Percentiles rank a stretch among this genome's conserved stretches.
These are phyloP conservation scores for Lumbricus terrestris DNA, from an alignment of 2,888 invertebrate genomes.

Conservation along the genomic window DNA sequence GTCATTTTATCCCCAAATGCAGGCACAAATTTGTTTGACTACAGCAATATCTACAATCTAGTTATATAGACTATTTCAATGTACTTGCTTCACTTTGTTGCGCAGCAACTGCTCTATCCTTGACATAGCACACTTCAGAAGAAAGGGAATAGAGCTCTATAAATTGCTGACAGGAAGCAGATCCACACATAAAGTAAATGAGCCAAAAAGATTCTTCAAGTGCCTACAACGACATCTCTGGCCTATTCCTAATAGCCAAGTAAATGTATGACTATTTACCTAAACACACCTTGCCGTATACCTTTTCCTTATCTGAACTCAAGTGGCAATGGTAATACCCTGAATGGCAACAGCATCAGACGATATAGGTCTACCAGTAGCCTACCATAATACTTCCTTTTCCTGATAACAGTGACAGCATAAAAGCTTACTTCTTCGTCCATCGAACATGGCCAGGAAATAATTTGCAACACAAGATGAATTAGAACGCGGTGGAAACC, in stretches of 20 bases:
- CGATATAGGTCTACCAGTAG: too few species aligned
- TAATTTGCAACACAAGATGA: neutral
- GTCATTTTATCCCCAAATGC: neutral
- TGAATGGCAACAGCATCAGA: neutral
- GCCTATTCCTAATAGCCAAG: neutral
- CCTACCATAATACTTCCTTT: neutral
- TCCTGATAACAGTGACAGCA: slow-evolving; percentile 3
- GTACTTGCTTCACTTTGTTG: neutral
- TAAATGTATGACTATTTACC: neutral
- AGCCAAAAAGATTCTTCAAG: neutral
- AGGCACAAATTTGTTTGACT: neutral
- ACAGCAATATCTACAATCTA: neutral
- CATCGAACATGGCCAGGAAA: neutral
- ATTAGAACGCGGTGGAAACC: neutral
- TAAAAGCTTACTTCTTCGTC: neutral
- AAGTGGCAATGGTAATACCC: neutral
- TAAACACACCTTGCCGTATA: neutral
- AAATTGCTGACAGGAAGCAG: neutral
- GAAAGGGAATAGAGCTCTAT: neutral
- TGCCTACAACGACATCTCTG: neutral
- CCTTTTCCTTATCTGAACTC: neutral
- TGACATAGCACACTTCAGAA: neutral
- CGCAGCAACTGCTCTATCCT: neutral
- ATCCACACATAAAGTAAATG: neutral
- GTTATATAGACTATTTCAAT: neutral